Evolutionary conservation across 2,113 vertebrate species (phyloP).

Genomic region (Myiozetetes cayanensis): DNA sequence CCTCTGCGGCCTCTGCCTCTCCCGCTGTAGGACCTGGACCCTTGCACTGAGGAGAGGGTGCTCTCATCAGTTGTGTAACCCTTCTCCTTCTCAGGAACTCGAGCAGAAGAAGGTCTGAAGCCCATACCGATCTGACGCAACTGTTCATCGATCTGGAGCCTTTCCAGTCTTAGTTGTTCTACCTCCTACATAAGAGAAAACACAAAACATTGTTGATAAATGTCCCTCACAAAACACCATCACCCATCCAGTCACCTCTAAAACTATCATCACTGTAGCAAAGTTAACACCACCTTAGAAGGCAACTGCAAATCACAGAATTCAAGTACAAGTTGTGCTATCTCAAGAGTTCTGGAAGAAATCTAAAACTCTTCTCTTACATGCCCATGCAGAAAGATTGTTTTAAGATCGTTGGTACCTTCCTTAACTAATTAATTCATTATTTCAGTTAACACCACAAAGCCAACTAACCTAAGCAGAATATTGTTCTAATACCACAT

Average conservation of each 20-base stretch:
- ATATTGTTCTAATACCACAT: background rate
- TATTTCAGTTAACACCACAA: background rate
- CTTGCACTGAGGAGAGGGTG: conserved; percentile 82
- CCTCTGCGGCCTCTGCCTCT: conserved; percentile 91
- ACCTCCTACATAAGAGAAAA: conserved; percentile 82
- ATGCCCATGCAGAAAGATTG: background rate
- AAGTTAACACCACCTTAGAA: background rate
- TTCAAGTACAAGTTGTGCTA: background rate
- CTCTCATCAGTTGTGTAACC: conserved; percentile 85
- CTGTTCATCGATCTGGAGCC: conserved; percentile 96
- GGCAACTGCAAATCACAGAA: background rate
- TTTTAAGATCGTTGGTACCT: background rate
- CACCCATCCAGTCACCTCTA: accelerated
- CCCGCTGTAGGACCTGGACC: conserved; percentile 89
- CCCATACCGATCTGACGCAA: conserved; percentile 95
- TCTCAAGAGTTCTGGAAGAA: background rate
- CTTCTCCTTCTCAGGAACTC: conserved; percentile 85
- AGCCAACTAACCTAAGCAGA: background rate
- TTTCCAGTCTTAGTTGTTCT: conserved; percentile 94
- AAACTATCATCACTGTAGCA: background rate
- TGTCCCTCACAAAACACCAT: accelerated
- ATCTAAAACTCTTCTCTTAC: background rate
- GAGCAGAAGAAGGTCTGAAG: conserved; percentile 82
- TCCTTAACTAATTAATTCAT: background rate
- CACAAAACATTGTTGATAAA: background rate